Evolutionary conservation across 2,113 vertebrate genomes (phyloP).

Genomic region (Limanda limanda): DNA sequence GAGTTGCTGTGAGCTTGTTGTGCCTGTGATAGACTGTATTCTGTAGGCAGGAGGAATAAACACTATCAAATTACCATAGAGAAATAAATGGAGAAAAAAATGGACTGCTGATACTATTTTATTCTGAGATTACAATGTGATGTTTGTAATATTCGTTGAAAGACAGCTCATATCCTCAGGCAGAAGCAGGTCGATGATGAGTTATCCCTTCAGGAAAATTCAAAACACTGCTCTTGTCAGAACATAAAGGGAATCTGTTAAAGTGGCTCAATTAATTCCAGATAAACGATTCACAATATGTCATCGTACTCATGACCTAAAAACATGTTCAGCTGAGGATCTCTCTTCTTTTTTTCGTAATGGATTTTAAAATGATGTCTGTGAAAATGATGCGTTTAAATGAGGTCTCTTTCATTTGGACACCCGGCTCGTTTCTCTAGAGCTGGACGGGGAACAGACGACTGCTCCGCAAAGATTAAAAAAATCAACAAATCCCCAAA

Average conservation of each 20-base stretch:
- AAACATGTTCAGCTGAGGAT: background rate
- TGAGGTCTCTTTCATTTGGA: slow-evolving; percentile 27
- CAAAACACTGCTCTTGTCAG: slow-evolving; percentile 5
- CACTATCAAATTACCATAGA: background rate
- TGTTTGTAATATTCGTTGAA: slow-evolving; percentile 9
- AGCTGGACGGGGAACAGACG: slow-evolving; percentile 34
- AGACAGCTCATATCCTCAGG: slow-evolving; percentile 14
- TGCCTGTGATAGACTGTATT: slow-evolving; percentile 34
- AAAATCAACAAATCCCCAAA: slow-evolving; percentile 21
- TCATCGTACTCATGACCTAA: background rate
- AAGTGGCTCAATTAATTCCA: background rate
- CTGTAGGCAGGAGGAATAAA: slow-evolving; percentile 25
- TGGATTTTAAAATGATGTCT: background rate
- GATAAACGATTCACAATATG: slow-evolving; percentile 20
- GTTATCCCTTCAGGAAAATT: slow-evolving; percentile 10
- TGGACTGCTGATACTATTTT: background rate
- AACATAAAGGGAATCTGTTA: slow-evolving; percentile 16
- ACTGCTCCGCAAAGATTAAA: slow-evolving; percentile 10
- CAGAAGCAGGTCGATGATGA: slow-evolving; percentile 20
- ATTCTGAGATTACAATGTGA: background rate
- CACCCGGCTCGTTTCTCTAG: background rate
- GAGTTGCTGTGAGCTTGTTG: slow-evolving; percentile 44
- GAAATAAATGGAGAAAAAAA: background rate
- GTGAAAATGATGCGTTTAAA: slow-evolving; percentile 3
- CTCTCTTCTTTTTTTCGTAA: background rate